phyloP scores from a whole-genome alignment of 2,888 invertebrate genomes.

The Ditula angustiorana region DNA sequence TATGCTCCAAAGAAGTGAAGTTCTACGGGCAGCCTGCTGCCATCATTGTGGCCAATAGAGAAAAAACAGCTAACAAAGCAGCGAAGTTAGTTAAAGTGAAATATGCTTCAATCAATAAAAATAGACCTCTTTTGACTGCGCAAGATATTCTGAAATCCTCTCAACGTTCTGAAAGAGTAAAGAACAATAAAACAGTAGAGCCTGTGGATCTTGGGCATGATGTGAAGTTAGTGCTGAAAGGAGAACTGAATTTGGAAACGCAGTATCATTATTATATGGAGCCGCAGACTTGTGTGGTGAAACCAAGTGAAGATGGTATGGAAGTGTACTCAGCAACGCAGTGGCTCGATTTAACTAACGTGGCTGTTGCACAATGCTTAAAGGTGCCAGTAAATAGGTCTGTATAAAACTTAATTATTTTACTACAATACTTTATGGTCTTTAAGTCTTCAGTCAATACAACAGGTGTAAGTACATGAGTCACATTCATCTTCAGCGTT shows the following conservation, averaged over 20 bases:
- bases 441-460: too few relatives aligned
- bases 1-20: slow-evolving; percentile 73
- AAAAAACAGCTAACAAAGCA: slow-evolving; percentile 83
- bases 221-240: slow-evolving; percentile 38
- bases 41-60: slow-evolving; percentile 87
- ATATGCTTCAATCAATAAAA: slow-evolving; percentile 64
- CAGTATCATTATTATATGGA: slow-evolving; percentile 90
- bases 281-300: slow-evolving; percentile 83
- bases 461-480: too few relatives aligned
- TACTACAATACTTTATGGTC: too few relatives aligned
- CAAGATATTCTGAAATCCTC: slow-evolving; percentile 64
- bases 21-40: slow-evolving; percentile 89
- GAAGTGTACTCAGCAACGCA: slow-evolving; percentile 85
- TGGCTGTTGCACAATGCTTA: slow-evolving; percentile 73
- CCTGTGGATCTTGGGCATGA: slow-evolving; percentile 51
- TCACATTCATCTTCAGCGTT: too few relatives aligned
- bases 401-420: not conserved
- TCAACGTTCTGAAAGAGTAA: slow-evolving; percentile 51
- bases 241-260: slow-evolving; percentile 44
- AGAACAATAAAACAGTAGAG: slow-evolving; percentile 47
- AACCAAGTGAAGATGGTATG: slow-evolving; percentile 87
- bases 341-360: slow-evolving; percentile 81
- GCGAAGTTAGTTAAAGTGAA: slow-evolving; percentile 79
- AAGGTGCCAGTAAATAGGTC: slow-evolving; percentile 72
- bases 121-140: slow-evolving; percentile 58